Evolutionary conservation across 2,113 vertebrate genomes (phyloP).

Genomic region (Pedionomus torquatus): DNA sequence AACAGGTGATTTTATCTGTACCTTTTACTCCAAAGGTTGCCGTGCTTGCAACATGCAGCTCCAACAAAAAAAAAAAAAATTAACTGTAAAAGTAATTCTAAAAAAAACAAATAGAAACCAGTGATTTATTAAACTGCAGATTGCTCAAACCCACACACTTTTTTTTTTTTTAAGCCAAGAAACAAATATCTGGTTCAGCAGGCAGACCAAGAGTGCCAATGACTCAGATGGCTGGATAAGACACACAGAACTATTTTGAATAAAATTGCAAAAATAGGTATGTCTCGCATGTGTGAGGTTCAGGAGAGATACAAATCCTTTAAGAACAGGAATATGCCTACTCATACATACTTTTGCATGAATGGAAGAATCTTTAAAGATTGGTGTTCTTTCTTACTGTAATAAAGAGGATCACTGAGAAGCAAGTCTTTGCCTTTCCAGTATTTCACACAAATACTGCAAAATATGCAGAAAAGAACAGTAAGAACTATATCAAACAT

Average conservation of each 20-base stretch:
- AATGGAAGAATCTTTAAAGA: neutral
- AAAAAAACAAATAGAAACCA: neutral
- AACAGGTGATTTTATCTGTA: neutral
- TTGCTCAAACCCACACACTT: neutral
- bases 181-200: conserved; percentile 31
- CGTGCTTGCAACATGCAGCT: neutral
- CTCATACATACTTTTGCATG: neutral
- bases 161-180: conserved; percentile 10
- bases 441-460: neutral
- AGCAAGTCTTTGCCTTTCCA: neutral
- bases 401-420: neutral
- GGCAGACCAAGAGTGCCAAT: conserved; percentile 2
- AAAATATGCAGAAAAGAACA: neutral
- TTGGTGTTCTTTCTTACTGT: neutral
- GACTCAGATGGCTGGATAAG: neutral
- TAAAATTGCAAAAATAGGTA: neutral
- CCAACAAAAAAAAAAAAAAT: neutral
- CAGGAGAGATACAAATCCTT: neutral
- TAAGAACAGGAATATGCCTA: neutral
- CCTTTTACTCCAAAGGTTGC: neutral
- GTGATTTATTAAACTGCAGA: conserved; percentile 8
- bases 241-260: neutral
- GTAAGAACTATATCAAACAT: neutral
- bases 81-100: neutral
- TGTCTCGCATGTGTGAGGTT: neutral